Conservation (phyloP, 2,113 vertebrate genomes). For the Naja naja region DNA sequence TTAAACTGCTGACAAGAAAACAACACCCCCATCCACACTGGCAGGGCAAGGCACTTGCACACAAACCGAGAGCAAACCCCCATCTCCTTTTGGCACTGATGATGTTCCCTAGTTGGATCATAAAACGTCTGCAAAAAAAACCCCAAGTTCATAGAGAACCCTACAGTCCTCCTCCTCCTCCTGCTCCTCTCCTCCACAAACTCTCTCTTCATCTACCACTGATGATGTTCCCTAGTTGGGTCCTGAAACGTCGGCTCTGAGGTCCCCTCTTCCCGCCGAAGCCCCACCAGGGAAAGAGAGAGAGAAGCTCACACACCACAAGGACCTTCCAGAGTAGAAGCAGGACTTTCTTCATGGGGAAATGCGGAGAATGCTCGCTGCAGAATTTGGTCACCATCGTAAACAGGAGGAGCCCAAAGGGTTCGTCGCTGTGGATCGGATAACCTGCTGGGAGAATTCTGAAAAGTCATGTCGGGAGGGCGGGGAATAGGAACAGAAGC, state of each 20-base stretch:
- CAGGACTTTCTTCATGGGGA: constrained; percentile 97
- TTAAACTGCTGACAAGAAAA: no score
- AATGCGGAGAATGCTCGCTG: constrained; percentile 93
- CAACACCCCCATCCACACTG: no score
- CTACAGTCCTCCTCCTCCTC: background rate
- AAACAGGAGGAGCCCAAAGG: constrained; percentile 91
- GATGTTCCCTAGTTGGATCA: background rate
- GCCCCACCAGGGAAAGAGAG: background rate
- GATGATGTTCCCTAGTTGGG: background rate
- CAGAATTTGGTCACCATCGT: constrained; percentile 98
- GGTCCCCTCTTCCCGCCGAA: background rate
- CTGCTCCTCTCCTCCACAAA: background rate
- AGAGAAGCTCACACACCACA: constrained; percentile 75
- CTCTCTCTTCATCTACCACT: background rate
- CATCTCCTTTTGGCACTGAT: no score
- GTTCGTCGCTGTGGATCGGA: constrained; percentile 84
- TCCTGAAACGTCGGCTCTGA: background rate
- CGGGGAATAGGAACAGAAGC: background rate
- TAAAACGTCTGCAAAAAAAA: background rate
- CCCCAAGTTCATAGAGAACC: background rate
- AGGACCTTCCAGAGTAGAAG: constrained; percentile 95
- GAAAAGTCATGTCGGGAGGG: no score
- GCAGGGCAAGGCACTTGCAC: no score
- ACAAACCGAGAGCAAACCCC: no score
- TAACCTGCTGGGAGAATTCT: no score